Evolutionary conservation across 2,888 invertebrate genomes (phyloP).

Genomic region (Drosophila meridionalis): DNA sequence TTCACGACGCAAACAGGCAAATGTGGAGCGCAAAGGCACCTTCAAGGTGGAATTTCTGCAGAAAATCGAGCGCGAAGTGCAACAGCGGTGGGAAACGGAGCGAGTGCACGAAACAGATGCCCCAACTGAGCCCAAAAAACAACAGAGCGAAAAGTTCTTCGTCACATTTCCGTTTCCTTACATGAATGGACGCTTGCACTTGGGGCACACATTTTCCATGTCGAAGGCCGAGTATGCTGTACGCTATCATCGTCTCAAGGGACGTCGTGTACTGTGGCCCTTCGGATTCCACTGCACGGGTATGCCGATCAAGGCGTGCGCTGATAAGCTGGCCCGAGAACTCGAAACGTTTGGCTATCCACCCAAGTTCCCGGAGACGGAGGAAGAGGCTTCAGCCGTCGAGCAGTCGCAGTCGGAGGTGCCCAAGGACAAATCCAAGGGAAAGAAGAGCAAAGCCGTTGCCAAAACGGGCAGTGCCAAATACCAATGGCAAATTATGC

Average conservation of each 20-base stretch:
- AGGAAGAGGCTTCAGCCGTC: conserved; percentile 84
- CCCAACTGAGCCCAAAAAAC: conserved; percentile 87
- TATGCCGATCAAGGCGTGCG: conserved; percentile 99
- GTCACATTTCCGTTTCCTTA: conserved; percentile 99
- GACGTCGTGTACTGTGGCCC: conserved; percentile 96
- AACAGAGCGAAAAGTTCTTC: conserved; percentile 92
- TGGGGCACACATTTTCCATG: conserved; percentile 98
- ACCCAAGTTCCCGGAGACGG: conserved; percentile 91
- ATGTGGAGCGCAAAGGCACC: conserved; percentile 93
- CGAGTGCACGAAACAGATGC: conserved; percentile 94
- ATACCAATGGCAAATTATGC: conserved; percentile 99
- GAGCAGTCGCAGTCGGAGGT: conserved; percentile 87
- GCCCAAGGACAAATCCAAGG: conserved; percentile 94
- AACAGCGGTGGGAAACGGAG: conserved; percentile 93
- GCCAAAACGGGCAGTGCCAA: conserved; percentile 96
- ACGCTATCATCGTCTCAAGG: conserved; percentile 96
- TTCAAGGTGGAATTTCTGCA: conserved; percentile 97
- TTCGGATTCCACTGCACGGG: conserved; percentile 99
- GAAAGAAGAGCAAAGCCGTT: conserved; percentile 97
- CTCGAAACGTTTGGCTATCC: conserved; percentile 96
- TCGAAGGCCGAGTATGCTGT: conserved; percentile 99
- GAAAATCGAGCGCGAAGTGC: conserved; percentile 94
- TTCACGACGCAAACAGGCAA: conserved; percentile 67
- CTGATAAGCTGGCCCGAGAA: conserved; percentile 98
- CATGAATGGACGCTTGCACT: conserved; percentile 99